Evolutionary conservation across 2,888 invertebrate genomes (phyloP), one percentile per base, ranked within the genome.

Genomic region (Drosophila testacea): DNA sequence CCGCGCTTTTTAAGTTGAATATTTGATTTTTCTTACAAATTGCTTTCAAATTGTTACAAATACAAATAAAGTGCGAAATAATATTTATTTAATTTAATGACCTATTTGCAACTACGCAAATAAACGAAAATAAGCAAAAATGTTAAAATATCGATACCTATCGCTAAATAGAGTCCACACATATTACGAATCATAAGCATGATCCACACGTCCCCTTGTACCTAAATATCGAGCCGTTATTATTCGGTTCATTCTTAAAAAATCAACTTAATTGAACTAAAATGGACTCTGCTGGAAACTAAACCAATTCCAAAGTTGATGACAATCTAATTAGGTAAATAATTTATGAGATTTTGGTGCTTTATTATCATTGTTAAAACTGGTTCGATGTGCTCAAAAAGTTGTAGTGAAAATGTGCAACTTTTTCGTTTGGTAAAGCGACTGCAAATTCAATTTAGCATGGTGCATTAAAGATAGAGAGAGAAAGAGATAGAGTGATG

Each of bases 371-470:
- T 68, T 68, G 70, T 65, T 51, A 54, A 61, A 65, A 76, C 75
- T 62, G 73, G 83, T 73, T 54, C 56, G 69, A n/a, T 44, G 30
- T 63, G 50, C 52, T 76, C 64, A 70, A 60, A 62, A 78, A 79
- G 63, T 73, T 62, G 69, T 59, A 78, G 81, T 86, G 87, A 81
- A 81, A 81, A 81, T 83, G 71, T 73, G 67, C 79, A 76, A 65
- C 41, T 66, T 77, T 78, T 73, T 28, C 39, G 36, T 47, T 46
- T 48, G 56, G 56, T 46, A 39, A 67, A 69, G 13, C 62, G 36
- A 55, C 57, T 73, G 55, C 57, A 44, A 47, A 11, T 42, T 55
- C 30, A 48, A 55, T 55, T 55, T 30, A 44, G 13, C 27, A 10
- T 34, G 32, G 6, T 38, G 44, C 1, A 6, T 16, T 30, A 4